A percentile compares a stretch with the other conserved stretches of the same genome.
phyloP scores from a whole-genome alignment of 2,797 vertebrate genomes.

The Lithobates sylvaticus region DNA sequence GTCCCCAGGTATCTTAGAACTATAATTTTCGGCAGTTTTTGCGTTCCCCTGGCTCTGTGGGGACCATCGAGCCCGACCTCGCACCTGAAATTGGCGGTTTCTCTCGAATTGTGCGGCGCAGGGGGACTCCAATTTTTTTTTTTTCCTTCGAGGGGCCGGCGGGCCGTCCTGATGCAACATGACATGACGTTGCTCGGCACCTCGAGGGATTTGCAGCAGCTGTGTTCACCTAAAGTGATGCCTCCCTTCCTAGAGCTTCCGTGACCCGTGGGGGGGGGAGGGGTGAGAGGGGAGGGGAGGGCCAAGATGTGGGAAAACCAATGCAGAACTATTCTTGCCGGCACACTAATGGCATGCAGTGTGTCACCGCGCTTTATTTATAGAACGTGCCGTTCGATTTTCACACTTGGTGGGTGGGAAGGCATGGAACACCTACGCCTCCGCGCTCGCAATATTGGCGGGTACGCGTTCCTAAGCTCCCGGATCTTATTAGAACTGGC shows the following conservation, averaged over 20 bases:
- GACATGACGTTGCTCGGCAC: conserved; percentile 2
- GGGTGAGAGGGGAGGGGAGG: too few species aligned
- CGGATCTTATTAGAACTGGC: too few species aligned
- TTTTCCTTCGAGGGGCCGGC: background rate
- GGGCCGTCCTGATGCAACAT: background rate
- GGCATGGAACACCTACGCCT: background rate
- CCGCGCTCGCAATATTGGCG: too few species aligned
- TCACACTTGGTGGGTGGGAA: background rate
- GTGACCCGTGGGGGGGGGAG: background rate
- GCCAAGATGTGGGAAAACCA: background rate
- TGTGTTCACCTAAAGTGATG: conserved; percentile 30
- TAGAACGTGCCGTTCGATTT: background rate
- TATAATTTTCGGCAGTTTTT: background rate
- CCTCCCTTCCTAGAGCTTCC: conserved; percentile 1
- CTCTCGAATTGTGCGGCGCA: background rate
- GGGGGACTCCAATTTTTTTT: background rate
- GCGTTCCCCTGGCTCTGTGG: background rate
- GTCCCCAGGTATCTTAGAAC: background rate
- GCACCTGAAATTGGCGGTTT: background rate
- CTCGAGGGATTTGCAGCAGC: conserved; percentile 14
- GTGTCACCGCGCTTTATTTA: background rate
- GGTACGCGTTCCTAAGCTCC: background rate
- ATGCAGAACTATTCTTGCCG: conserved; percentile 2
- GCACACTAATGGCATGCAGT: background rate
- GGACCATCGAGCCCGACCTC: background rate